These are phyloP conservation scores for Athalia rosae DNA, from an alignment of 2,888 invertebrate species.

Conservation along the genomic window DNA sequence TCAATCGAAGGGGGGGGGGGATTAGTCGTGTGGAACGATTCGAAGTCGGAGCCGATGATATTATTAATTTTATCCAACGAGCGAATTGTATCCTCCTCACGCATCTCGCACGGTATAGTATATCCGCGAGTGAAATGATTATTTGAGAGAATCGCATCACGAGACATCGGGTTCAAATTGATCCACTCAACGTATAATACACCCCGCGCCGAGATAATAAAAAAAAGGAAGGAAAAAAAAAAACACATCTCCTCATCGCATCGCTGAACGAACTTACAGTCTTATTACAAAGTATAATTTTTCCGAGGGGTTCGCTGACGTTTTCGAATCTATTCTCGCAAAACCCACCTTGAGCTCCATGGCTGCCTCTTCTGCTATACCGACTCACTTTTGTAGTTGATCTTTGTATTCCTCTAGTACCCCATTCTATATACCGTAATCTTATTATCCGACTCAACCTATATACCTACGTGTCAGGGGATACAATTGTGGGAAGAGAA, in stretches of 20 bases:
- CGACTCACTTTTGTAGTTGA: background rate
- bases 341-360: background rate
- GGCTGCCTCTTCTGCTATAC: background rate
- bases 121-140: background rate
- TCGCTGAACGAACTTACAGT: background rate
- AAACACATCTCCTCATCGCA: background rate
- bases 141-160: slow-evolving; percentile 17
- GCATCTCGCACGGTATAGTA: background rate
- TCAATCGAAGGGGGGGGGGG: background rate
- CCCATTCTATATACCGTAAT: background rate
- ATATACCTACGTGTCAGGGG: too few relatives aligned
- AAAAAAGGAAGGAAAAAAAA: background rate
- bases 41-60: too few relatives aligned
- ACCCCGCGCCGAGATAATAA: background rate
- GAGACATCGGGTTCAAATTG: slow-evolving; percentile 27
- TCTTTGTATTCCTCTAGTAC: background rate
- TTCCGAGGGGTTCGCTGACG: slow-evolving; percentile 26
- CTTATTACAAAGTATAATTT: slow-evolving; percentile 36
- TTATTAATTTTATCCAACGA: slow-evolving; percentile 12
- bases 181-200: slow-evolving; percentile 16
- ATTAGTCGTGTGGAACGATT: background rate
- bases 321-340: slow-evolving; percentile 10
- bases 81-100: background rate
- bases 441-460: background rate
- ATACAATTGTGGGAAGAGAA: too few relatives aligned